Percentiles rank a stretch among this genome's conserved stretches.
Conservation (phyloP, 2,888 invertebrate species). For the Ganaspis brasiliensis region DNA sequence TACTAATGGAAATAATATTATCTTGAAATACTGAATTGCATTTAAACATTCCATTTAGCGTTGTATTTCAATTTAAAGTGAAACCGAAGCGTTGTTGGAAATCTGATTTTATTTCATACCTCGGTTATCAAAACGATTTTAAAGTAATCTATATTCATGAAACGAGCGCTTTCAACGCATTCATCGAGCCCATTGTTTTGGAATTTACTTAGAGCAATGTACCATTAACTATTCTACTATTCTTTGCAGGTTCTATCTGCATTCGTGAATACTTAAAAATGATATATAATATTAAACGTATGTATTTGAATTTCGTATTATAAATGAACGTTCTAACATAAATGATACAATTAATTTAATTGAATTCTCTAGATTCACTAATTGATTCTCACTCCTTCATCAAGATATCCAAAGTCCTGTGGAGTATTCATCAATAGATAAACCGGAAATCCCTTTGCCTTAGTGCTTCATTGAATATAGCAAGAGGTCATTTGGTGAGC, state of each 20-base stretch:
- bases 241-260: not conserved
- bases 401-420: no score
- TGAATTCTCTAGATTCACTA: no score
- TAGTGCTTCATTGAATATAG: not conserved
- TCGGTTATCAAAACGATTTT: constrained; percentile 10
- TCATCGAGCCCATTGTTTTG: constrained; percentile 8
- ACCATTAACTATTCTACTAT: not conserved
- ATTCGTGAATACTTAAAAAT: not conserved
- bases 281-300: not conserved
- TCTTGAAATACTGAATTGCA: not conserved
- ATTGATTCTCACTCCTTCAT: no score
- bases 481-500: constrained; percentile 6
- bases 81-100: constrained; percentile 2
- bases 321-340: no score
- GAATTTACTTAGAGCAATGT: constrained; percentile 7
- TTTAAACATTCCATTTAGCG: not conserved
- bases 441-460: not conserved
- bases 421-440: not conserved
- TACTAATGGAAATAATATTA: no score
- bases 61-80: constrained; percentile 3
- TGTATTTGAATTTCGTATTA: not conserved
- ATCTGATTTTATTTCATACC: constrained; percentile 20
- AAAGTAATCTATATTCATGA: constrained; percentile 22
- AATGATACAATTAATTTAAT: no score
- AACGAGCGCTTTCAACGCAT: constrained; percentile 8